Base-by-base conservation (phyloP, 2,113 vertebrate genomes). In the Pseudolaguvia tuberculata region DNA sequence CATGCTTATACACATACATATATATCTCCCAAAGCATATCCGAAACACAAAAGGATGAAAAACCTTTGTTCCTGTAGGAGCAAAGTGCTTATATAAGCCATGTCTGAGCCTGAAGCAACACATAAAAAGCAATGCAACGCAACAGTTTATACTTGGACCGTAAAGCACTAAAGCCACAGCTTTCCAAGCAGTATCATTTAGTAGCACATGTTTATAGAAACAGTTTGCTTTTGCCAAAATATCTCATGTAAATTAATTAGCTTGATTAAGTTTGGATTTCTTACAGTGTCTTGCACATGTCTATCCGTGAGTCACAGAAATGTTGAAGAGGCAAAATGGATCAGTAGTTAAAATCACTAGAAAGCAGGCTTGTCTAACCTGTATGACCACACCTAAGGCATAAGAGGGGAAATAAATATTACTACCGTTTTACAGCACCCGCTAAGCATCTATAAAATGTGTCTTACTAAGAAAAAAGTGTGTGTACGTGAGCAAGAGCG, bases 21-120 rank as follows among this genome's bases (percentile, higher is more conserved):
- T n/a, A n/a, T n/a, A n/a, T n/a, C n/a, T 1, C 20, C 1, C n/a
- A 15, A 47, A 47, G 15, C n/a, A 9, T 23, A 23, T 23, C 7
- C 47, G 39, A 31, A 59, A 6, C 35, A 14, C 31, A 42, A 23
- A 42, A 62, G 39, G 14, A 47, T 10, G 42, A 2, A 14, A 45
- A 42, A 57, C 4, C 4, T 25, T 21, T 39, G 39, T 42, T 62
- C 35, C 21, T 21, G 20, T 47, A 23, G 21, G 39, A 47, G 15
- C 42, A 3, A 42, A 17, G 42, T 18, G 62, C n/a, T 65, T 25
- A 25, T 15, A 47, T 65, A 65, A 47, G 39, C 21, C 8, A 73
- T 9, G 20, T 62, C 47, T 25, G 18, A 42, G 58, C 59, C 72
- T 73, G 23, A 63, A 73, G 71, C 57, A 52, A 50, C 48, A 42